phyloP scores from a whole-genome alignment of 1,140 invertebrate genomes.

The Goniozus legneri region DNA sequence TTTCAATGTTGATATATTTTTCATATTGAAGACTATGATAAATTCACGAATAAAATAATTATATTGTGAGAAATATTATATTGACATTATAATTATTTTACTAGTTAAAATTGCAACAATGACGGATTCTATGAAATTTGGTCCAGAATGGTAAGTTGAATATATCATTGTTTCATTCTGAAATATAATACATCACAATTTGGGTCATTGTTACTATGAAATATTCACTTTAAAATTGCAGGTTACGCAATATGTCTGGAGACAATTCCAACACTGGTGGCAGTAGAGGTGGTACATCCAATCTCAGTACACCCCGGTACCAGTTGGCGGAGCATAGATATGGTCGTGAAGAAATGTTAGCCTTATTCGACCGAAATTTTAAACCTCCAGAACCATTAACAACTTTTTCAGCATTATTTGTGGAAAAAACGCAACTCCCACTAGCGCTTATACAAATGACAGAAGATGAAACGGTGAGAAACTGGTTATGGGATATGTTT shows the following conservation, averaged over 20 bases:
- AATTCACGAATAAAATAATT: no score
- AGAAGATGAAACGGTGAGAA: constrained; percentile 75
- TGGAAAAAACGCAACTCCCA: constrained; percentile 74
- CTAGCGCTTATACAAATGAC: constrained; percentile 72
- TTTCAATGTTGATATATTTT: no score
- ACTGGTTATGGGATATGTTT: not conserved
- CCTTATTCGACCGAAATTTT: constrained; percentile 68
- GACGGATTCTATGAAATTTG: constrained; percentile 73
- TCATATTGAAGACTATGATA: no score
- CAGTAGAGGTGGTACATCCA: constrained; percentile 48
- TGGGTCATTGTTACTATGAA: no score
- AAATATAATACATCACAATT: no score
- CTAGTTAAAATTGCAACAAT: no score
- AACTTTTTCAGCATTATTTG: constrained; percentile 64
- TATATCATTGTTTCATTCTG: not conserved
- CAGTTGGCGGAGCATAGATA: constrained; percentile 75
- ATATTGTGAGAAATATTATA: no score
- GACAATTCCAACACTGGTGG: constrained; percentile 47
- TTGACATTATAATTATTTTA: no score
- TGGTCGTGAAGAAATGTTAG: constrained; percentile 85
- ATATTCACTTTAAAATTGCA: no score
- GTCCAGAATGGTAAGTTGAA: constrained; percentile 63
- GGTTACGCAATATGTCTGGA: constrained; percentile 65
- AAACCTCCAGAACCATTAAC: constrained; percentile 66
- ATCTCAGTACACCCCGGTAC: constrained; percentile 52